A percentile compares a stretch with the other conserved stretches of the same genome.
These are phyloP conservation scores for Iguana delicatissima DNA, from an alignment of 2,797 vertebrate genomes.

Conservation along the genomic window DNA sequence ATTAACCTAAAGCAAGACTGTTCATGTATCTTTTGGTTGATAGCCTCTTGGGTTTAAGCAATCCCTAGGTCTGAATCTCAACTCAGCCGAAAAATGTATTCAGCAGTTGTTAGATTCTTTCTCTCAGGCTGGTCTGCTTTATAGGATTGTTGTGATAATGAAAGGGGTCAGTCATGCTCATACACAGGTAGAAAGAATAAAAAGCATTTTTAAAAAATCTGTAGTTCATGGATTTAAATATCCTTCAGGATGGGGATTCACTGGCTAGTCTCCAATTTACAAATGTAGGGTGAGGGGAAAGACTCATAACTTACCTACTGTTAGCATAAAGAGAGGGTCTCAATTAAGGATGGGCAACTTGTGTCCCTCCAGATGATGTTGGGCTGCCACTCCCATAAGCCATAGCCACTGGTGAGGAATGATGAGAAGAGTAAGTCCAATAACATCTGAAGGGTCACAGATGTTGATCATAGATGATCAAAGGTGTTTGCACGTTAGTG, in stretches of 20 bases:
- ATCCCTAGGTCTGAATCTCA: background rate
- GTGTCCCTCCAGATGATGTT: background rate
- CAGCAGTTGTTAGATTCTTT: too few species aligned
- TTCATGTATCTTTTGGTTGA: too few species aligned
- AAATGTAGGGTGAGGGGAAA: too few species aligned
- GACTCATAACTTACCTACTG: background rate
- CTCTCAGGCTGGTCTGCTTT: background rate
- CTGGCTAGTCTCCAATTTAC: background rate
- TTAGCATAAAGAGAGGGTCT: background rate
- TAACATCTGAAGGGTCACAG: background rate
- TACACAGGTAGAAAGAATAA: background rate
- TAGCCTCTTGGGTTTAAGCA: background rate
- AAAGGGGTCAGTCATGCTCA: background rate
- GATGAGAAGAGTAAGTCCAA: background rate
- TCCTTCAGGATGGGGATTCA: background rate
- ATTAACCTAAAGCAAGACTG: background rate
- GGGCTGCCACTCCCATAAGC: background rate
- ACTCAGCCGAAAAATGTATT: background rate
- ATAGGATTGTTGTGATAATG: background rate
- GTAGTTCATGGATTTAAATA: background rate
- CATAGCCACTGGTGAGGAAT: background rate
- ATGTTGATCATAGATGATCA: background rate
- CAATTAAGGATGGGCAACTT: background rate
- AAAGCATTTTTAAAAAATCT: background rate
- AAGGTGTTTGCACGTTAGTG: background rate